Conservation (phyloP, 2,888 invertebrate species). For the Apodemia duryi region DNA sequence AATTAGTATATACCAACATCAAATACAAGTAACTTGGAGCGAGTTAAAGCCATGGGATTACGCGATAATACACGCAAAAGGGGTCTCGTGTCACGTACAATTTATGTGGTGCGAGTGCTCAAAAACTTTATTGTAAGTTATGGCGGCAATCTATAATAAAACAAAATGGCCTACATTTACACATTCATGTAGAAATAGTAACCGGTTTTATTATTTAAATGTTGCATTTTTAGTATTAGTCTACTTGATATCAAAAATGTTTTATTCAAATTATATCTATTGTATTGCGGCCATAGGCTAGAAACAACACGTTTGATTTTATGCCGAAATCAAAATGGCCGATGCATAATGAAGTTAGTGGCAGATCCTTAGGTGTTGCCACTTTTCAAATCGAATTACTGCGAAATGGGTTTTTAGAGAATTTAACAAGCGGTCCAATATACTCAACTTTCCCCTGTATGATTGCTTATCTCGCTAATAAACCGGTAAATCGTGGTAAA, state of each 20-base stretch:
- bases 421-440: too few species aligned
- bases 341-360: too few species aligned
- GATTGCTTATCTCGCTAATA: too few species aligned
- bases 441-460: too few species aligned
- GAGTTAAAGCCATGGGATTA: slow-evolving; percentile 11
- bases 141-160: slow-evolving; percentile 2
- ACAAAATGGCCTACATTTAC: not conserved
- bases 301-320: too few species aligned
- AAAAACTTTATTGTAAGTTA: slow-evolving; percentile 13
- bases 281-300: too few species aligned
- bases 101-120: slow-evolving; percentile 7
- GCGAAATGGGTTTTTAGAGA: too few species aligned
- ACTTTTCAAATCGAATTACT: too few species aligned
- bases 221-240: not conserved
- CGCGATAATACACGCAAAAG: slow-evolving; percentile 8
- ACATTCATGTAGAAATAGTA: not conserved
- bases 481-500: too few species aligned
- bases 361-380: too few species aligned
- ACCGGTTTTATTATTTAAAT: not conserved
- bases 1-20: slow-evolving; percentile 3
- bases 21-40: slow-evolving; percentile 2
- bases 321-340: too few species aligned
- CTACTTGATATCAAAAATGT: not conserved
- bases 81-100: slow-evolving; percentile 5
- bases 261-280: too few species aligned